Base-by-base conservation (phyloP, 2,113 vertebrate genomes). In the Opisthocomus hoazin region DNA sequence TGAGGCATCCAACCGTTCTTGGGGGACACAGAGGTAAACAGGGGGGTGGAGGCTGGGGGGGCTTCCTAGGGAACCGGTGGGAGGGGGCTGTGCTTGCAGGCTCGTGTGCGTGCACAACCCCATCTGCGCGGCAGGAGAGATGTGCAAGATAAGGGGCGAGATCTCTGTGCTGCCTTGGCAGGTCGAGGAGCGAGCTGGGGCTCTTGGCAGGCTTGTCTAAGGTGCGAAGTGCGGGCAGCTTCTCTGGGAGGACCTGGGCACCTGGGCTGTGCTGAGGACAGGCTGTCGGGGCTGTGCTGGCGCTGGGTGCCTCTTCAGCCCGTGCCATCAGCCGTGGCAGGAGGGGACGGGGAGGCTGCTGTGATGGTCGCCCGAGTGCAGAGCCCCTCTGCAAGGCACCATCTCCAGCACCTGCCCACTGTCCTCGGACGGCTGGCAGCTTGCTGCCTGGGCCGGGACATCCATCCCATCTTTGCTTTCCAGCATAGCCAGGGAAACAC, bases 51-150 rank as follows among this genome's bases (percentile, higher is more conserved):
- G 65, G 16, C 56, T 71, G 57, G 30, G 23, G 41, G 45, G 54
- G 26, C 30, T 65, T 69, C 64, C 45, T 15, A 3, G 34, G 64
- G 63, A 68, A 21, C 20, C 0, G 3, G 11, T 10, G 16, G 9
- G 56, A 39, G 71, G 43, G 32, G 37, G 23, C 46, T 34, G 60
- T 82, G 69, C 70, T 63, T 24, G 8, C 53, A 36, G 85, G 9
- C 41, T 41, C 8, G 53, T 53, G 36, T 8, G 64, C 3, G 0
- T 23, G 37, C 29, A 7, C 54, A 17, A 4, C 58, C 32, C 19
- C 2, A 0, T 15, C 4, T 0, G 1, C 1, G 1, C 0, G 2
- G 32, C 23, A 10, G 20, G 43, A 48, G 61, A 86, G 46, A 13
- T 4, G 71, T 15, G 58, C 36, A 3, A 32, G n/a, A 11, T 30